Evolutionary conservation across 2,888 invertebrate genomes (phyloP).

Genomic region (Caenorhabditis japonica): DNA sequence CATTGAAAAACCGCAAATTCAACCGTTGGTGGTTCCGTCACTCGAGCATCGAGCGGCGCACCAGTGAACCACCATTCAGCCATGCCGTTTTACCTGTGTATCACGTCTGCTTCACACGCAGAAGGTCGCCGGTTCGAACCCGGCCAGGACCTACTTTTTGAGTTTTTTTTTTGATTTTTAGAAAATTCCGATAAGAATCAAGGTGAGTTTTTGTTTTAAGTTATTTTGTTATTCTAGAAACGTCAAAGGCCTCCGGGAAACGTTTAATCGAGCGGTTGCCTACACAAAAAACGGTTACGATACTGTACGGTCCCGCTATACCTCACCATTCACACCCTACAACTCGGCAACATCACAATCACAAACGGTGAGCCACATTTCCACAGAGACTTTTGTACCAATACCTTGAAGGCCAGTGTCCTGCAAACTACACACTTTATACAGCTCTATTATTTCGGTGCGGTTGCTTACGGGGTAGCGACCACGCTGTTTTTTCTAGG

Average conservation of each 20-base stretch:
- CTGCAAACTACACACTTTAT: constrained; percentile 49
- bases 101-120: constrained; percentile 73
- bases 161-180: neutral
- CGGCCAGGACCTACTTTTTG: constrained; percentile 58
- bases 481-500: constrained; percentile 13
- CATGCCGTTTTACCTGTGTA: too few species aligned
- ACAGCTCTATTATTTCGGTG: constrained; percentile 44
- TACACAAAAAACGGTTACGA: constrained; percentile 43
- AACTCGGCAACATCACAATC: constrained; percentile 24
- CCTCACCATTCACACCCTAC: constrained; percentile 30
- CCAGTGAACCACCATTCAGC: too few species aligned
- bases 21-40: too few species aligned
- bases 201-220: neutral
- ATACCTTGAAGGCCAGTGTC: constrained; percentile 26
- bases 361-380: constrained; percentile 21
- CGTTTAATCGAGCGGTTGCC: constrained; percentile 54
- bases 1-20: too few species aligned
- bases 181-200: neutral
- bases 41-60: too few species aligned
- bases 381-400: neutral
- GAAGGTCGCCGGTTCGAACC: constrained; percentile 71
- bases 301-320: constrained; percentile 33
- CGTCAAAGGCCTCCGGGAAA: constrained; percentile 51
- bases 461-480: constrained; percentile 18
- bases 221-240: constrained; percentile 37